Evolutionary conservation across 2,113 vertebrate genomes (phyloP).

Genomic region (Madoqua kirkii): DNA sequence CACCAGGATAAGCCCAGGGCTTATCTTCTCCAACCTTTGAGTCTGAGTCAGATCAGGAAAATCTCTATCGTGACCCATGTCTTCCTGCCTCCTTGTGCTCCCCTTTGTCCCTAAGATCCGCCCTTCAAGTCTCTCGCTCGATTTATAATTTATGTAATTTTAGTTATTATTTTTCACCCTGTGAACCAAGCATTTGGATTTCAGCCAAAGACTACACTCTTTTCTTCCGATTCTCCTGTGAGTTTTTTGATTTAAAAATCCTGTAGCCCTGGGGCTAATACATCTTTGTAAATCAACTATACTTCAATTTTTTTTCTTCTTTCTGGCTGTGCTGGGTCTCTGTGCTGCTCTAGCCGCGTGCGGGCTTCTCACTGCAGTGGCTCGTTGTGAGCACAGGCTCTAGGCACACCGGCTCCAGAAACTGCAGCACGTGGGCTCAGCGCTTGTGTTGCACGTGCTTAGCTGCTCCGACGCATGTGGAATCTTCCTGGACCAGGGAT

Average conservation of each 20-base stretch:
- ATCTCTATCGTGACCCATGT: neutral
- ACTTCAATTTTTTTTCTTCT: neutral
- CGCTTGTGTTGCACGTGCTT: neutral
- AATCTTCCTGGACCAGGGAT: neutral
- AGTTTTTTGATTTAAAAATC: neutral
- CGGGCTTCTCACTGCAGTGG: neutral
- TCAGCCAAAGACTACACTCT: neutral
- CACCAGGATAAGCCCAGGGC: too few species aligned
- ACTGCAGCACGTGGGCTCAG: neutral
- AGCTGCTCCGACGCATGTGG: neutral
- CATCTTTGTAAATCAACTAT: neutral
- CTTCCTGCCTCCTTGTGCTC: neutral
- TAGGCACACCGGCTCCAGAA: neutral
- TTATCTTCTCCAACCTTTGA: neutral
- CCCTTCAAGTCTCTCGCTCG: neutral
- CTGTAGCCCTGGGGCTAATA: neutral
- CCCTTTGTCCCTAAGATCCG: neutral
- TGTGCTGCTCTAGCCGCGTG: neutral
- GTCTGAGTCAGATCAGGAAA: neutral
- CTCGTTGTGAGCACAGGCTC: neutral
- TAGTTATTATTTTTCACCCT: neutral
- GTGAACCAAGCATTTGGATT: neutral
- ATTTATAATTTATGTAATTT: neutral
- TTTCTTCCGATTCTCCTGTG: neutral
- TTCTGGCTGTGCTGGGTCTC: neutral